Base-by-base conservation (phyloP, 2,113 vertebrate species). In the Ancistrus triradiatus region DNA sequence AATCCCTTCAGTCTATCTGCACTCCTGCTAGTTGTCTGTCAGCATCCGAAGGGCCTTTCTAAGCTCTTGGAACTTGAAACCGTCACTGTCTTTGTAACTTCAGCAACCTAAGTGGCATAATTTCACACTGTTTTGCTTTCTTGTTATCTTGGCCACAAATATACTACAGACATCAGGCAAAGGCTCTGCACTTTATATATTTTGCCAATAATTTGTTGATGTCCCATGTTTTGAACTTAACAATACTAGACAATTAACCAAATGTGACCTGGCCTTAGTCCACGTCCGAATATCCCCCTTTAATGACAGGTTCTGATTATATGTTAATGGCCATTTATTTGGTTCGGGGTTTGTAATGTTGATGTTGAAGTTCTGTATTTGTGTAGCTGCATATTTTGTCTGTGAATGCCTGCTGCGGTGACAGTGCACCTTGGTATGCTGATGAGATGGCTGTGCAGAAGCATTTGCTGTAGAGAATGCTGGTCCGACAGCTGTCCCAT, bases 401-500 rank as follows among this genome's bases (percentile, higher is more conserved):
- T 38, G 5, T 3, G 21, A 49, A 33, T 11, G 7, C 31, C 46
- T 17, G 59, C 2, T 21, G 14, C 21, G 24, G 35, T 52, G 42
- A 42, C 11, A 13, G 35, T 31, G 43, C 37, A 52, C 48, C 37
- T n/a, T n/a, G 48, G 11, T 24, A 33, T 58, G 37, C 48, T 58
- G 38, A 24, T 49, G 44, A 14, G 24, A 48, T 43, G 24, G 15
- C 25, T 27, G n/a, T 57, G 19, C 24, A 31, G 7, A 48, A 31
- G 3, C 47, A 58, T 59, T 35, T 59, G 61, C 44, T 52, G 56
- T 65, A 14, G 35, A 19, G 33, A 57, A 57, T 67, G 50, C 11
- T 9, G 28, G 33, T 49, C 65, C 24, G 60, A 66, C 33, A 61
- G 43, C 69, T 66, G 62, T 14, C 48, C 24, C 7, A 24, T 47